Evolutionary conservation across 2,888 invertebrate genomes (phyloP).

Genomic region (Polydrusus pterygomalis): DNA sequence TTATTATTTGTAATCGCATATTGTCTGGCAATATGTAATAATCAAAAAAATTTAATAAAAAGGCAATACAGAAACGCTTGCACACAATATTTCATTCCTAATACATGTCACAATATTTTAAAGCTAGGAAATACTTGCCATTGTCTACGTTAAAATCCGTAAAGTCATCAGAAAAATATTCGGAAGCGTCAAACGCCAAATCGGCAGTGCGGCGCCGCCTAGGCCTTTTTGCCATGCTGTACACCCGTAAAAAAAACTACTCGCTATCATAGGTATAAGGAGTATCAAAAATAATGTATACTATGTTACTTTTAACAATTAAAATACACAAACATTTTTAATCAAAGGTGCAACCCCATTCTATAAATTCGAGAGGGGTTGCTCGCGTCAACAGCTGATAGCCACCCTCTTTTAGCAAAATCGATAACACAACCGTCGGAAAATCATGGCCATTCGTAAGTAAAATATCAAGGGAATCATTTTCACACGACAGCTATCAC

Average conservation of each 20-base stretch:
- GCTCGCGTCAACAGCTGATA: constrained; percentile 41
- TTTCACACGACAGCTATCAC: constrained; percentile 23
- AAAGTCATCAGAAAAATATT: constrained; percentile 83
- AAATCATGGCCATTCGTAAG: constrained; percentile 43
- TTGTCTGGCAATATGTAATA: no score
- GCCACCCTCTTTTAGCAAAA: constrained; percentile 44
- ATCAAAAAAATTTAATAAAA: constrained; percentile 4
- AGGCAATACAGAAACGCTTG: neutral
- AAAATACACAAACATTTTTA: neutral
- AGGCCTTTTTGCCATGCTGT: constrained; percentile 47
- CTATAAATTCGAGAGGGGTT: constrained; percentile 25
- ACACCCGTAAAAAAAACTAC: constrained; percentile 4
- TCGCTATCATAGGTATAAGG: neutral
- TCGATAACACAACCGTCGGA: constrained; percentile 43
- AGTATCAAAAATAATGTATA: constrained; percentile 36
- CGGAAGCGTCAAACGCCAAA: constrained; percentile 80
- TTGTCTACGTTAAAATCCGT: constrained; percentile 74
- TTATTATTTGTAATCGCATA: no score
- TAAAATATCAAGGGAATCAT: constrained; percentile 35
- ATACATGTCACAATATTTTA: no score
- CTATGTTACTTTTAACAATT: constrained; percentile 1
- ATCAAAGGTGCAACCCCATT: constrained; percentile 9
- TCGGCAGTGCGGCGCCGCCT: constrained; percentile 71
- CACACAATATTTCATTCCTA: no score
- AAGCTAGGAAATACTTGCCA: constrained; percentile 69